Base-by-base conservation (phyloP, 2,797 vertebrate species). In the Sebastes steindachneri region DNA sequence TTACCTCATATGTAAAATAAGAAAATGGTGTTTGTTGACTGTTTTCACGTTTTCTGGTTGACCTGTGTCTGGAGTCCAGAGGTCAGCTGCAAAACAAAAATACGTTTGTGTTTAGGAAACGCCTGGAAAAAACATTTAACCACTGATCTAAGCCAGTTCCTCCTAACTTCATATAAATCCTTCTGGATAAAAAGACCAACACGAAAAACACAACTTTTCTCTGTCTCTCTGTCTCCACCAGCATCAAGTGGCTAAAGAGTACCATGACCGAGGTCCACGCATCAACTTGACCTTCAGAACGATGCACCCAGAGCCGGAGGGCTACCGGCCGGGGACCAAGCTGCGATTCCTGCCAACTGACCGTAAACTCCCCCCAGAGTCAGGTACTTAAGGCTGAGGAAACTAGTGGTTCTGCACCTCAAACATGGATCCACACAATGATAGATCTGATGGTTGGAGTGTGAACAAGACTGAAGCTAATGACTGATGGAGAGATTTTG, bases 181-280 rank as follows among this genome's bases (percentile, higher is more conserved):
- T 26, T 11, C 37, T 33, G 28, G 1, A 59, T 62, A 35, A 37
- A 37, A 41, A 64, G 9, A 55, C 6, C 0, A 45, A 8, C 33
- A 15, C 0, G 1, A 15, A 51, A 75, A 73, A 41, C 29, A 8
- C 5, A 1, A 64, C 12, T 75, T 29, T 28, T 71, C 17, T 78
- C 5, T n/a, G 12, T 81, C 70, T 51, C 58, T 79, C 9, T n/a
- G 12, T 82, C 72, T 58, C 62, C 58, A 33, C 59, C 93, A 99
- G 98, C 98, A 99, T 90, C 97, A 96, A 73, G 97, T 99, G 75
- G 97, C 98, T 45, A 99, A 98, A 92, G 98, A 99, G 73, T 99
- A 99, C 91, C 98, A 99, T 48, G 97, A 98, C 62, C 95, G 97
- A 57, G 96, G 95, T 14, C 96, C 96, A 1, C 95, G 98, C 85